A percentile compares a stretch with the other conserved stretches of the same genome.
These are phyloP conservation scores for Catalaphyllia jardinei DNA, from an alignment of 64 coral and sea anemone genomes.

Conservation along the genomic window DNA sequence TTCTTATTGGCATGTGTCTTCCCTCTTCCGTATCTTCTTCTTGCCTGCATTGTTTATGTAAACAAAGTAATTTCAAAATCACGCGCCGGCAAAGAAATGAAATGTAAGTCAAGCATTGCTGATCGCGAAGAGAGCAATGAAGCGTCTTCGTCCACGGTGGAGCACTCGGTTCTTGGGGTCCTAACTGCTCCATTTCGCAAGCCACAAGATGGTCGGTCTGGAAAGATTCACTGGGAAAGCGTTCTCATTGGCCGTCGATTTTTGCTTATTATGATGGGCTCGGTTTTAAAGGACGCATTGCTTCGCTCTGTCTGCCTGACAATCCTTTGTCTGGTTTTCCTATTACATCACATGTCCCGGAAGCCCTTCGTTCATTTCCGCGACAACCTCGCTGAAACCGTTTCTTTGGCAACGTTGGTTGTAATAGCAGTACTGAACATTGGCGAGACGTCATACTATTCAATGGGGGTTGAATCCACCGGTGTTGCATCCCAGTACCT, in stretches of 20 bases:
- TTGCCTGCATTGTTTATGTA: background rate
- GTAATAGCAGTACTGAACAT: constrained; percentile 36
- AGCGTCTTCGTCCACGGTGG: background rate
- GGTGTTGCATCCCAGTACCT: background rate
- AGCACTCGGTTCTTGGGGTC: constrained; percentile 1
- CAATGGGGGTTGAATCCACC: background rate
- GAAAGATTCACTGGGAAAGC: constrained; percentile 54
- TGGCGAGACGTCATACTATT: constrained; percentile 10
- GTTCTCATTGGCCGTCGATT: constrained; percentile 54
- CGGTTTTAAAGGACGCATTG: background rate
- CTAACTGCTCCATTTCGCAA: constrained; percentile 44
- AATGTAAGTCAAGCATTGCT: background rate
- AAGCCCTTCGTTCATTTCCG: constrained; percentile 11
- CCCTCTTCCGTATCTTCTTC: constrained; percentile 21
- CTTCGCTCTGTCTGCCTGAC: constrained; percentile 7
- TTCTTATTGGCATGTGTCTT: constrained; percentile 12
- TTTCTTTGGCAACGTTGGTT: constrained; percentile 46
- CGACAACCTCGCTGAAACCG: constrained; percentile 27
- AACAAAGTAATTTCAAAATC: background rate
- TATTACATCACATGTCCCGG: constrained; percentile 16
- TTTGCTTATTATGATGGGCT: constrained; percentile 37
- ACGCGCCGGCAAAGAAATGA: background rate
- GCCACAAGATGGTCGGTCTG: background rate
- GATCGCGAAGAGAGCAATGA: background rate
- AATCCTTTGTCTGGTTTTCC: constrained; percentile 13